Conservation (phyloP, 2,888 invertebrate genomes). For the Endomychus coccineus region DNA sequence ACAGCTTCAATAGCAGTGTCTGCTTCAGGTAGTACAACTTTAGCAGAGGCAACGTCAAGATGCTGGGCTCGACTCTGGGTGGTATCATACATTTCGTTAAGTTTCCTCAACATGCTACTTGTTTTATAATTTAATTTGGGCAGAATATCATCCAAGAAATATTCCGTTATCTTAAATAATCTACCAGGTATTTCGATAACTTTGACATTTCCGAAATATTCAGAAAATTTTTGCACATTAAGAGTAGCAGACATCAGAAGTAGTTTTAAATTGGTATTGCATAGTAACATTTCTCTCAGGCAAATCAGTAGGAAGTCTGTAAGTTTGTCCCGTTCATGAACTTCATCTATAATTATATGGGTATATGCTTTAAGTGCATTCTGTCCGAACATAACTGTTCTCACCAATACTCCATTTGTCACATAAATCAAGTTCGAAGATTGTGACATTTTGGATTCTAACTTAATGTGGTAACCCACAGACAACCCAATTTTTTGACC, state of each 20-base stretch:
- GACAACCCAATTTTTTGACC: slow-evolving; percentile 47
- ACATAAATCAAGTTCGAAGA: slow-evolving; percentile 81
- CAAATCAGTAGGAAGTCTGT: slow-evolving; percentile 89
- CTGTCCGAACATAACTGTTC: slow-evolving; percentile 80
- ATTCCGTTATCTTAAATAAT: slow-evolving; percentile 64
- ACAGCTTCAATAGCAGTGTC: slow-evolving; percentile 9
- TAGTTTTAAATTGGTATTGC: slow-evolving; percentile 66
- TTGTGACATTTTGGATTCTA: slow-evolving; percentile 77
- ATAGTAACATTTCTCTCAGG: slow-evolving; percentile 64
- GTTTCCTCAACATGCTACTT: no score
- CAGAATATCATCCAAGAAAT: slow-evolving; percentile 75
- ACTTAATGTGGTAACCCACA: slow-evolving; percentile 70
- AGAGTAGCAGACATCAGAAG: slow-evolving; percentile 94
- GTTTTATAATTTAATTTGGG: slow-evolving; percentile 51
- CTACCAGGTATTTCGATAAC: slow-evolving; percentile 72
- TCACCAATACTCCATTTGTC: slow-evolving; percentile 82
- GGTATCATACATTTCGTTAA: no score
- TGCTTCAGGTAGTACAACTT: neutral
- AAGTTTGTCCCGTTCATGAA: slow-evolving; percentile 90
- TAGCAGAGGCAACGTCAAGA: no score
- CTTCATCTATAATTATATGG: slow-evolving; percentile 88
- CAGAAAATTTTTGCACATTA: slow-evolving; percentile 71
- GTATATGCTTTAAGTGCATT: slow-evolving; percentile 62
- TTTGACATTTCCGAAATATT: slow-evolving; percentile 77
- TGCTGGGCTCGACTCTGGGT: no score